Evolutionary conservation across 92 coral and sea anemone genomes (phyloP).

Genomic region (Epizoanthus rinbou): DNA sequence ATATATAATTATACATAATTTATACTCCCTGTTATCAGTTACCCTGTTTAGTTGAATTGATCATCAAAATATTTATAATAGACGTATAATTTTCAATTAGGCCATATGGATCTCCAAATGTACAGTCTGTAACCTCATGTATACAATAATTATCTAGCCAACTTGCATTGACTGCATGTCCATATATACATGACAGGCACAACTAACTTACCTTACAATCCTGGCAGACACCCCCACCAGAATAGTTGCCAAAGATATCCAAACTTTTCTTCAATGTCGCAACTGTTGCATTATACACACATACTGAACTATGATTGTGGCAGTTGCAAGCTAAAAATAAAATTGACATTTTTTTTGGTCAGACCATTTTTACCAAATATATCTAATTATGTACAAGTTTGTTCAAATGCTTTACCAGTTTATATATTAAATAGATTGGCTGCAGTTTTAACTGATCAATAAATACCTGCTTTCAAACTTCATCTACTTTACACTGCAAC

Average conservation of each 20-base stretch:
- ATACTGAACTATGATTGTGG: conserved; percentile 83
- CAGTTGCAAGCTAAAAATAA: conserved; percentile 82
- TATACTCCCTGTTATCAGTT: too few relatives aligned
- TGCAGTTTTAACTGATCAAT: too few relatives aligned
- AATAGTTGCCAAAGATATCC: conserved; percentile 72
- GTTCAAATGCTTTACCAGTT: too few relatives aligned
- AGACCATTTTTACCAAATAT: neutral
- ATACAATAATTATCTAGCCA: neutral
- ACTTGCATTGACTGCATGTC: neutral
- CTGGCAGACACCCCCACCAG: conserved; percentile 95
- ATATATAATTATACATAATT: too few relatives aligned
- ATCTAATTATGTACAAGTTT: neutral
- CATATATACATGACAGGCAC: neutral
- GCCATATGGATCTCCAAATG: neutral
- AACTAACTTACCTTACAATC: conserved; percentile 75
- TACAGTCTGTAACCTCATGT: neutral
- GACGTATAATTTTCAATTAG: neutral
- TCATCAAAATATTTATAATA: too few relatives aligned
- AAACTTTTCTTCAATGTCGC: conserved; percentile 78
- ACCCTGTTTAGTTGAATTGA: too few relatives aligned
- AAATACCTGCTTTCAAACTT: neutral
- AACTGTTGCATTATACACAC: conserved; percentile 87
- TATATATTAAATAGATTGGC: too few relatives aligned
- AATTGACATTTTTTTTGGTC: neutral
- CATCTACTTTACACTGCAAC: neutral